Evolutionary conservation across 2,113 vertebrate species (phyloP).

Genomic region (Xiphophorus maculatus): DNA sequence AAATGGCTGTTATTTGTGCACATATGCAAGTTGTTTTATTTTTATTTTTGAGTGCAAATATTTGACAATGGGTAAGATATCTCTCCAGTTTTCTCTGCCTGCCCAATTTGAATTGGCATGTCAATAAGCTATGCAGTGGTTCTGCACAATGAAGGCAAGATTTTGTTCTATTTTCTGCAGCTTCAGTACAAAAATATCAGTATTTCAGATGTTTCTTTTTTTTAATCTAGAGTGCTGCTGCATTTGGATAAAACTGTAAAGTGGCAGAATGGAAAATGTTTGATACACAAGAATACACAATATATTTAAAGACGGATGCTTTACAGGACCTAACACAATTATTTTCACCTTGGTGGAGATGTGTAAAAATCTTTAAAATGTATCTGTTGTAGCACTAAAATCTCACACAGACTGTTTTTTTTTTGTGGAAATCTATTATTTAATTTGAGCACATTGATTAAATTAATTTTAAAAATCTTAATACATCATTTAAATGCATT

Average conservation of each 20-base stretch:
- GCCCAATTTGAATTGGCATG: neutral
- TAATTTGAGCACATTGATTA: neutral
- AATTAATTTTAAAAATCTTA: too few relatives aligned
- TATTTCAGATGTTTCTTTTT: conserved; percentile 5
- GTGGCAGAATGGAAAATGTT: neutral
- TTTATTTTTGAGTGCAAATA: neutral
- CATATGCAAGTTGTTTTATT: neutral
- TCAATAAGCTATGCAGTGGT: neutral
- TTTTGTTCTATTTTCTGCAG: conserved; percentile 3
- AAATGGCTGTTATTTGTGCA: neutral
- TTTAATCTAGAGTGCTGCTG: conserved; percentile 2
- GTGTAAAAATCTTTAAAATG: neutral
- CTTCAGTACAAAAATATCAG: conserved; percentile 36
- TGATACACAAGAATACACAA: conserved; percentile 14
- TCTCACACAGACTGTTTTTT: too few relatives aligned
- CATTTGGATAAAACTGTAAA: conserved; percentile 8
- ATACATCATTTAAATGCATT: too few relatives aligned
- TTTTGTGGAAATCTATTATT: neutral
- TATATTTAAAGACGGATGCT: conserved; percentile 20
- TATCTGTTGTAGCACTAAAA: neutral
- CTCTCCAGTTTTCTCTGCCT: conserved; percentile 16
- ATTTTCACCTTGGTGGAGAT: neutral
- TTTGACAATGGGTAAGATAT: conserved; percentile 5
- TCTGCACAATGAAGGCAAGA: neutral
- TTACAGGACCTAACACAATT: conserved; percentile 15